Conservation (phyloP, 2,113 vertebrate species). For the Tor tambroides region DNA sequence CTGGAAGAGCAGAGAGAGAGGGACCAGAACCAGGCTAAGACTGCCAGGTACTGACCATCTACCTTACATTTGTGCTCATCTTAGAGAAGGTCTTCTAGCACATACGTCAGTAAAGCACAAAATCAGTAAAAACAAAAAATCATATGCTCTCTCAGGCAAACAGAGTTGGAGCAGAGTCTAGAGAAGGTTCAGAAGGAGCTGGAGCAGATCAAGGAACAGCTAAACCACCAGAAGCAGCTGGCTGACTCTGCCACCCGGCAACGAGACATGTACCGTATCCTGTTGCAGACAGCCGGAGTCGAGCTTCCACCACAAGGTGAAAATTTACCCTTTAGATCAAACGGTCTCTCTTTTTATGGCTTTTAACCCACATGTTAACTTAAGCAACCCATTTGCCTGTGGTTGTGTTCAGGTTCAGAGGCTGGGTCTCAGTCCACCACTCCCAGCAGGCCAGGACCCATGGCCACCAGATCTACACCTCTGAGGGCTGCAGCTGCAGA, state of each 20-base stretch:
- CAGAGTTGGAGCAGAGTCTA: slow-evolving; percentile 82
- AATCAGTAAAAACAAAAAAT: neutral
- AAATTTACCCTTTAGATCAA: neutral
- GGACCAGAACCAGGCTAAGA: slow-evolving; percentile 80
- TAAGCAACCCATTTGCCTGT: neutral
- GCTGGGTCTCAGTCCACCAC: slow-evolving; percentile 73
- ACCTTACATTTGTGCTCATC: neutral
- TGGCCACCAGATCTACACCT: slow-evolving; percentile 78
- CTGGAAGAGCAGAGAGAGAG: slow-evolving; percentile 86
- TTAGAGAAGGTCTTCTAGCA: neutral
- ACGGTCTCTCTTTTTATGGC: neutral
- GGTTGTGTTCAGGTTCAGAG: slow-evolving; percentile 64
- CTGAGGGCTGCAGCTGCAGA: slow-evolving; percentile 76
- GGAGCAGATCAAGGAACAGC: slow-evolving; percentile 85
- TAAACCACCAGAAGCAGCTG: slow-evolving; percentile 89
- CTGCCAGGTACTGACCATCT: slow-evolving; percentile 77
- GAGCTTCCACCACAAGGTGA: slow-evolving; percentile 85
- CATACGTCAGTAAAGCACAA: neutral
- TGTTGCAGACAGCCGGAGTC: slow-evolving; percentile 91
- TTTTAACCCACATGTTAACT: neutral
- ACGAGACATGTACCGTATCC: slow-evolving; percentile 94
- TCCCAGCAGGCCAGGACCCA: slow-evolving; percentile 75
- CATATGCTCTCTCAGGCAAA: slow-evolving; percentile 74
- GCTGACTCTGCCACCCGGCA: slow-evolving; percentile 90
- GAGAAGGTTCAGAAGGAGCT: slow-evolving; percentile 80